These are phyloP conservation scores for Ailuropoda melanoleuca DNA, from an alignment of 2,113 vertebrate species.

Conservation along the genomic window DNA sequence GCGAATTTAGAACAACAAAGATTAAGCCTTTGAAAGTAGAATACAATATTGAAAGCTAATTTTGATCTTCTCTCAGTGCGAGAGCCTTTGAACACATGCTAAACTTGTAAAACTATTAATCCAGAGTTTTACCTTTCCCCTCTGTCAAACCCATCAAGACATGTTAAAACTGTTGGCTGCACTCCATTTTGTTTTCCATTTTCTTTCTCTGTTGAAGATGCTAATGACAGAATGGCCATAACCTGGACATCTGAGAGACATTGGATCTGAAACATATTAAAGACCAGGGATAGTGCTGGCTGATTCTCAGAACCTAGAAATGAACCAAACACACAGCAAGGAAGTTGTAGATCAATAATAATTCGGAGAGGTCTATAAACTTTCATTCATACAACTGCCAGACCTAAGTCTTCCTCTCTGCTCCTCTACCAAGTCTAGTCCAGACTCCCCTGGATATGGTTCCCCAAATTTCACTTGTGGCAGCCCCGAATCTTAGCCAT, in stretches of 20 bases:
- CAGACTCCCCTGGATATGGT: not conserved
- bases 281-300: not conserved
- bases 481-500: not conserved
- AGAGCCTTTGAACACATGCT: not conserved
- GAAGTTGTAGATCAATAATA: not conserved
- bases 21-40: not conserved
- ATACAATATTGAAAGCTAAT: not conserved
- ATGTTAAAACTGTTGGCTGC: not conserved
- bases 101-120: not conserved
- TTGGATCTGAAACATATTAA: not conserved
- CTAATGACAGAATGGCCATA: not conserved
- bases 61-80: not conserved
- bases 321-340: not conserved
- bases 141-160: not conserved
- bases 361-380: not conserved
- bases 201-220: not conserved
- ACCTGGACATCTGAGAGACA: not conserved
- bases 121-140: not conserved
- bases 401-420: not conserved
- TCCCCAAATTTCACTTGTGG: not conserved
- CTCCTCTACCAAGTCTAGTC: no score
- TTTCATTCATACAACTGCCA: rapidly evolving
- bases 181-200: not conserved
- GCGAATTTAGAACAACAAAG: not conserved
- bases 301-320: not conserved